Percentiles rank a stretch among this genome's conserved stretches.
Conservation (phyloP, 2,797 vertebrate genomes). For the Silurus lanzhouensis region DNA sequence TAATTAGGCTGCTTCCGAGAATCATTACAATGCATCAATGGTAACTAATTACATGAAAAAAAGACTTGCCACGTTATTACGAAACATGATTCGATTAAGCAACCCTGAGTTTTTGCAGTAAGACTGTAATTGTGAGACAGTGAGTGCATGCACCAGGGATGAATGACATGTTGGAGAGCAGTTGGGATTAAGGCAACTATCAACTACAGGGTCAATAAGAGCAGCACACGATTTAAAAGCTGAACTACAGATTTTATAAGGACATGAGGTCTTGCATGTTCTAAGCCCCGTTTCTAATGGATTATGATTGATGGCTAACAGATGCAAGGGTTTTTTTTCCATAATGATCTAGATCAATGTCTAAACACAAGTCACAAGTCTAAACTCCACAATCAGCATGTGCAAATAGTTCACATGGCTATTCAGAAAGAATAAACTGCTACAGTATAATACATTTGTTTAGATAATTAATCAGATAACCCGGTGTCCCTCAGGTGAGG, state of each 20-base stretch:
- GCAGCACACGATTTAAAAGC: conserved; percentile 26
- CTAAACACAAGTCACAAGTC: neutral
- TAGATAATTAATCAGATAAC: neutral
- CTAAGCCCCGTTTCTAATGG: conserved; percentile 15
- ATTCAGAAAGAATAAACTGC: neutral
- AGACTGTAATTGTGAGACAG: conserved; percentile 44
- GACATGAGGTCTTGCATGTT: conserved; percentile 17
- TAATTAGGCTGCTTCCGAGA: conserved; percentile 58
- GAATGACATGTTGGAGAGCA: conserved; percentile 12
- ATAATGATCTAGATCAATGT: neutral
- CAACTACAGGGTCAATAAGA: neutral
- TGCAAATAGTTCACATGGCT: neutral
- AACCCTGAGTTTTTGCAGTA: conserved; percentile 50
- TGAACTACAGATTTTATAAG: conserved; percentile 14
- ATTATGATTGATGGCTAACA: neutral
- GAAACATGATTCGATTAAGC: conserved; percentile 52
- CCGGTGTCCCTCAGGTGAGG: neutral
- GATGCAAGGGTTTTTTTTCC: neutral
- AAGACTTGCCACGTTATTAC: conserved; percentile 50
- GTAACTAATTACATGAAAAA: conserved; percentile 52
- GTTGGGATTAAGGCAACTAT: conserved; percentile 21
- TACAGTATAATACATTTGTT: neutral
- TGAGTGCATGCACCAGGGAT: conserved; percentile 13
- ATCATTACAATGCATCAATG: conserved; percentile 57
- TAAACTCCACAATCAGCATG: neutral